These are phyloP conservation scores for Drosophila trapezifrons DNA, from an alignment of 1,140 invertebrate genomes.

Conservation along the genomic window DNA sequence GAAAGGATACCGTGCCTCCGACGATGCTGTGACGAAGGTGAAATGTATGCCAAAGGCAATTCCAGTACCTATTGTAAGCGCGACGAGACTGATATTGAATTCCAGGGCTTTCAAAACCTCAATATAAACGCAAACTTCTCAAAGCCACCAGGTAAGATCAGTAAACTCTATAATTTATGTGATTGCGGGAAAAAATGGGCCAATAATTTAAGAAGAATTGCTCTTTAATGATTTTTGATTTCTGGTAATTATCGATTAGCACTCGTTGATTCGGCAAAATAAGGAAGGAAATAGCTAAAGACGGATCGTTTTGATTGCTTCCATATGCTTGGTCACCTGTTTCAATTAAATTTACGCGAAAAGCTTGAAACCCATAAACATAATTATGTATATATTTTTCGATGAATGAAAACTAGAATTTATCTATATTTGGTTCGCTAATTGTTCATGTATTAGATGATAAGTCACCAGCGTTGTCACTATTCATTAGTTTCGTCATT, in stretches of 20 bases:
- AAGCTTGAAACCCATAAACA: neutral
- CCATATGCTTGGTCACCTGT: conserved; percentile 33
- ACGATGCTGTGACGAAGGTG: conserved; percentile 32
- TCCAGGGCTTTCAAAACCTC: conserved; percentile 32
- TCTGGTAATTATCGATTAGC: conserved; percentile 15
- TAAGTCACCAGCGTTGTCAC: conserved; percentile 1
- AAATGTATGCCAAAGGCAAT: conserved; percentile 37
- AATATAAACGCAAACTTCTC: conserved; percentile 39
- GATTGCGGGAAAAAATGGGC: neutral
- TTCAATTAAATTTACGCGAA: conserved; percentile 5
- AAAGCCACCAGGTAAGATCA: conserved; percentile 22
- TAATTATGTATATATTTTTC: conserved; percentile 3
- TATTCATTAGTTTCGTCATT: conserved; percentile 1
- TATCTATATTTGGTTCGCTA: neutral
- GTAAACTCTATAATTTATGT: neutral
- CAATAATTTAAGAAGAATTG: neutral
- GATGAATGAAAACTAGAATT: conserved; percentile 6
- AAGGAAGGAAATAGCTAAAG: neutral
- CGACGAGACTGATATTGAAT: conserved; percentile 19
- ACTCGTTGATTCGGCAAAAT: conserved; percentile 5
- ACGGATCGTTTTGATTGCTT: conserved; percentile 6
- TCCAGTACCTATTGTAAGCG: conserved; percentile 28
- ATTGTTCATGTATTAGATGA: neutral
- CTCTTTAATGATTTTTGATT: conserved; percentile 5
- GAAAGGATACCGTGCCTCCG: conserved; percentile 22